These are phyloP conservation scores for Ictalurus furcatus DNA, from an alignment of 2,113 vertebrate genomes.

Conservation along the genomic window DNA sequence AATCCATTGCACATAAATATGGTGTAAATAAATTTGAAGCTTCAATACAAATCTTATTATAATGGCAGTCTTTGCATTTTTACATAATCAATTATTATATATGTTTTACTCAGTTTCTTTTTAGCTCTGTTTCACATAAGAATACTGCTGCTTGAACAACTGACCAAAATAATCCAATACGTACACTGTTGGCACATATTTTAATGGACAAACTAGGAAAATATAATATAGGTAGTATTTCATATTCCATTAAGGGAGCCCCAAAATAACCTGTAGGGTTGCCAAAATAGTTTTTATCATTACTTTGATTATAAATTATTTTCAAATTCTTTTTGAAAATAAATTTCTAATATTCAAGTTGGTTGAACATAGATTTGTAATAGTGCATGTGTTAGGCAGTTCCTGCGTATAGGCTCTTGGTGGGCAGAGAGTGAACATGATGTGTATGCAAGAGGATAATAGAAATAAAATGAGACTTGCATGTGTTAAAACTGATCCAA, in stretches of 20 bases:
- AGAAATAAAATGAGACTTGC: too few relatives aligned
- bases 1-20: conserved; percentile 25
- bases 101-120: not conserved
- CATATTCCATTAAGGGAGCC: not conserved
- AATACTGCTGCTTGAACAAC: not conserved
- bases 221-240: not conserved
- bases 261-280: not conserved
- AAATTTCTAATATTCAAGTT: not conserved
- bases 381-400: too few relatives aligned
- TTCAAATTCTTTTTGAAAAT: not conserved
- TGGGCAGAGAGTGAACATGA: too few relatives aligned
- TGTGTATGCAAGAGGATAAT: too few relatives aligned
- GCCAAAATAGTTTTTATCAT: not conserved
- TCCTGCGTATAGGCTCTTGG: too few relatives aligned
- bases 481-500: too few relatives aligned
- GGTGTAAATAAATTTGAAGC: not conserved
- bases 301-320: not conserved
- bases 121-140: not conserved
- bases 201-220: not conserved
- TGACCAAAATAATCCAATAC: not conserved
- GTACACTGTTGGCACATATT: not conserved
- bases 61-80: not conserved
- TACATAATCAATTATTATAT: not conserved
- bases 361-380: too few relatives aligned
- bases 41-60: not conserved